Evolutionary conservation across 2,888 invertebrate genomes (phyloP), one percentile per base, ranked within the genome.

Genomic region (Timema podura): DNA sequence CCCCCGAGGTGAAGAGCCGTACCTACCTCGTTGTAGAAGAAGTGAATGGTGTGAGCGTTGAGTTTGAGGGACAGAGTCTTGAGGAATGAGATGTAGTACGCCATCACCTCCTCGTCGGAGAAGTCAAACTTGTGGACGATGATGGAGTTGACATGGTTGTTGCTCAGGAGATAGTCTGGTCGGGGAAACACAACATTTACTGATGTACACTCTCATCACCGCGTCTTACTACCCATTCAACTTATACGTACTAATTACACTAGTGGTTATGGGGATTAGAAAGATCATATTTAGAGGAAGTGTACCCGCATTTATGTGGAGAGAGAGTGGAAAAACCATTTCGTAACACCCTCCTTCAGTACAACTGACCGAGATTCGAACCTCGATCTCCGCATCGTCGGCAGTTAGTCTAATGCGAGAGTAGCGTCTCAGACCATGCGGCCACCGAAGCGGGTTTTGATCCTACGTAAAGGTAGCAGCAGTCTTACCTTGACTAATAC

Each of bases 111-210:
- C 83, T 99, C 99, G 82, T 99, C 98, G 5, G 96, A 96, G 80
- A 99, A 97, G 83, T 99, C 98, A 86, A 99, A 99, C 83, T 97
- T 97, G 83, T 99, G 98, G 69, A 97, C 95, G 80, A 99, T 99
- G 79, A 99, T 99, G 66, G 96, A 96, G 83, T 99, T 99, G 54
- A 99, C 98, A 84, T 99, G 98, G 82, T 99, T 99, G 83, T 99
- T 99, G 79, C 98, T 98, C 70, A 99, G 85, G 70, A 99, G 85
- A 82, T 98, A 99, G 90, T 99, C 99, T 98, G 85, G 30, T 30
- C 2, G 30, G 2, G 30, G 30, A 30, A 30, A 30, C 30, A 30
- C 73, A 89, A 89, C 72, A n/a, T n/a, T n/a, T n/a, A n/a, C 72
- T n/a, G n/a, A n/a, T n/a, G n/a, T n/a, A n/a, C n/a, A n/a, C n/a